Conservation (phyloP, 2,888 invertebrate genomes). For the Alloplasta piceator region DNA sequence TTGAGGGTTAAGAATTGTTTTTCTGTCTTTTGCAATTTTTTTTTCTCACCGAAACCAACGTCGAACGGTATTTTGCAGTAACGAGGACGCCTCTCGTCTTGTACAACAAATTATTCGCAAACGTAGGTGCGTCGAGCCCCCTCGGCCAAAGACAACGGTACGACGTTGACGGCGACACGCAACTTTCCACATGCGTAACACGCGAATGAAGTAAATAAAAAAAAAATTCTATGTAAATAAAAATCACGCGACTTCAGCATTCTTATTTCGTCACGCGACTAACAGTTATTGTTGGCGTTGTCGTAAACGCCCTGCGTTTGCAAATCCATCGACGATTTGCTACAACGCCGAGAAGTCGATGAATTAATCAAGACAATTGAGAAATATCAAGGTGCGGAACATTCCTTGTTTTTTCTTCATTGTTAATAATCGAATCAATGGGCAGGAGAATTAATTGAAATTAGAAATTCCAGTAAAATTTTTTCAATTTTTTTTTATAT, state of each 20-base stretch:
- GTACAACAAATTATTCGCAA: constrained; percentile 63
- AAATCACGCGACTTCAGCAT: constrained; percentile 36
- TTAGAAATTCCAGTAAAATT: background rate
- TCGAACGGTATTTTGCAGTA: constrained; percentile 66
- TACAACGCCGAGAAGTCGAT: constrained; percentile 45
- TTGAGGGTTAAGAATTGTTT: background rate
- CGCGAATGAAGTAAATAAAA: constrained; percentile 32
- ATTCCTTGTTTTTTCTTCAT: too few relatives aligned
- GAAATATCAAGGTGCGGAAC: constrained; percentile 3
- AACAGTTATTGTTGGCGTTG: constrained; percentile 11
- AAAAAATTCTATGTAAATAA: constrained; percentile 19
- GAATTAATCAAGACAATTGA: constrained; percentile 26
- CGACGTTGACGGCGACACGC: constrained; percentile 49
- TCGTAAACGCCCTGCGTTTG: background rate
- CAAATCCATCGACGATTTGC: constrained; percentile 28
- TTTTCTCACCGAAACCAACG: constrained; percentile 53
- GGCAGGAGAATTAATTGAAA: too few relatives aligned
- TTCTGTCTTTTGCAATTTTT: background rate
- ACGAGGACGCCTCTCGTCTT: constrained; percentile 59
- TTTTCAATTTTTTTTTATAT: background rate
- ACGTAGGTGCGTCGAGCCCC: constrained; percentile 46
- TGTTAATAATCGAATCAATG: too few relatives aligned
- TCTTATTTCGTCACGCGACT: constrained; percentile 57
- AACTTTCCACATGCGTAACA: constrained; percentile 38
- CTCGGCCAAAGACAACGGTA: constrained; percentile 55